A percentile compares a stretch with the other conserved stretches of the same genome.
Conservation (phyloP, 2,113 vertebrate genomes). For the Psettodes erumei region DNA sequence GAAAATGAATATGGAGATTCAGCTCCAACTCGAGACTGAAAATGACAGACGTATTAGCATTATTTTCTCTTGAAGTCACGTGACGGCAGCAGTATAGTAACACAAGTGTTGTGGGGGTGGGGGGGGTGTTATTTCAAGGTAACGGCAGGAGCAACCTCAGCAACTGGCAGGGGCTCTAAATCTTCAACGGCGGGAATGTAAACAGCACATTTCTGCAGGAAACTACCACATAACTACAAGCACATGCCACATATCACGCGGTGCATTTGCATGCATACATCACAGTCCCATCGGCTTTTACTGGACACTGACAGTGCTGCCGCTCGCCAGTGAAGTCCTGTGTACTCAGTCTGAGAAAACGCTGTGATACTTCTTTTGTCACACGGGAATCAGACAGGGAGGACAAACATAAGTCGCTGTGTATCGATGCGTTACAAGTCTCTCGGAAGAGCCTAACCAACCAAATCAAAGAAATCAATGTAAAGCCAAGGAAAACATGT, state of each 20-base stretch:
- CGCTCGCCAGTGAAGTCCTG: constrained; percentile 14
- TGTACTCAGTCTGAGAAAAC: constrained; percentile 9
- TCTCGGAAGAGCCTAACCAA: not conserved
- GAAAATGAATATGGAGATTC: constrained; percentile 13
- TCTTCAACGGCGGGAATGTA: constrained; percentile 29
- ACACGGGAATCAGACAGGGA: constrained; percentile 22
- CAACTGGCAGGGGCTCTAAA: not conserved
- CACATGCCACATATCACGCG: constrained; percentile 15
- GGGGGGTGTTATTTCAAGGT: not conserved
- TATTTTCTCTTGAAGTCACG: constrained; percentile 9
- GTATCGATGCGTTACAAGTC: not conserved
- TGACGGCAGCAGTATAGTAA: not conserved
- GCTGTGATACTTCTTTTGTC: not conserved
- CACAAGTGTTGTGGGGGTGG: not conserved
- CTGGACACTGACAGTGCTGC: constrained; percentile 14
- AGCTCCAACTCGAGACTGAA: not conserved
- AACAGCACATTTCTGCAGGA: constrained; percentile 17
- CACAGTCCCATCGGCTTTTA: constrained; percentile 12
- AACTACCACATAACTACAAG: constrained; percentile 17
- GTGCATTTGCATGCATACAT: constrained; percentile 51
- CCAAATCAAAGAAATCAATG: not conserved
- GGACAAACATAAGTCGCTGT: constrained; percentile 9
- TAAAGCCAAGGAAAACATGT: constrained; percentile 10
- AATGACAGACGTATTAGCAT: constrained; percentile 2
- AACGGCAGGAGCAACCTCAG: not conserved